A percentile compares a stretch with the other conserved stretches of the same genome.
Evolutionary conservation across 2,888 invertebrate genomes (phyloP).

Genomic region (Latheticus oryzae): DNA sequence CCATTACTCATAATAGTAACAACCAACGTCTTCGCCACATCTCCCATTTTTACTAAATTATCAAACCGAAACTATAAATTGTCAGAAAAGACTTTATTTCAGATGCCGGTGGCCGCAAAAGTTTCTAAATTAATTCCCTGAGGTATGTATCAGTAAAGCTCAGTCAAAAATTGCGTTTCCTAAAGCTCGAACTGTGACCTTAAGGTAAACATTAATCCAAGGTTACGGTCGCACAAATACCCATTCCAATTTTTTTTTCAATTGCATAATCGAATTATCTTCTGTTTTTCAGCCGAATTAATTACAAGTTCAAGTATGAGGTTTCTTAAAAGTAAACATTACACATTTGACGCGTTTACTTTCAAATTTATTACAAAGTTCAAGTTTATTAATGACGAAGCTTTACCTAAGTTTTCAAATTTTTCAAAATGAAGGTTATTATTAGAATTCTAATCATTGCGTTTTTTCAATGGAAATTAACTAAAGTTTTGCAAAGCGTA

Average conservation of each 20-base stretch:
- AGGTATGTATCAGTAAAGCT: conserved; percentile 25
- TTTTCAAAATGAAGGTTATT: too few species aligned
- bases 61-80: conserved; percentile 17
- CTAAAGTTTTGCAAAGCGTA: conserved; percentile 27
- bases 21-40: neutral
- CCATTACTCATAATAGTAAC: conserved; percentile 5
- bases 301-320: too few species aligned
- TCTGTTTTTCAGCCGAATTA: too few species aligned
- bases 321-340: too few species aligned
- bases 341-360: too few species aligned
- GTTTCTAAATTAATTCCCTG: conserved; percentile 20
- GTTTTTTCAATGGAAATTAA: too few species aligned
- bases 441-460: too few species aligned
- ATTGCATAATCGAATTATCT: too few species aligned
- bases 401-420: too few species aligned
- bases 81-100: conserved; percentile 23
- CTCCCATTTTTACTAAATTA: conserved; percentile 32
- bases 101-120: conserved; percentile 28
- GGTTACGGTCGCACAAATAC: conserved; percentile 37
- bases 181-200: conserved; percentile 12
- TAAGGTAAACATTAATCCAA: conserved; percentile 25
- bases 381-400: too few species aligned
- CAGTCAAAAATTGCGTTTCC: conserved; percentile 23
- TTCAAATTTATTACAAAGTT: too few species aligned
- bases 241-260: too few species aligned